These are phyloP conservation scores for Clarias macrocephalus DNA, from an alignment of 2,113 vertebrate genomes.

Conservation along the genomic window DNA sequence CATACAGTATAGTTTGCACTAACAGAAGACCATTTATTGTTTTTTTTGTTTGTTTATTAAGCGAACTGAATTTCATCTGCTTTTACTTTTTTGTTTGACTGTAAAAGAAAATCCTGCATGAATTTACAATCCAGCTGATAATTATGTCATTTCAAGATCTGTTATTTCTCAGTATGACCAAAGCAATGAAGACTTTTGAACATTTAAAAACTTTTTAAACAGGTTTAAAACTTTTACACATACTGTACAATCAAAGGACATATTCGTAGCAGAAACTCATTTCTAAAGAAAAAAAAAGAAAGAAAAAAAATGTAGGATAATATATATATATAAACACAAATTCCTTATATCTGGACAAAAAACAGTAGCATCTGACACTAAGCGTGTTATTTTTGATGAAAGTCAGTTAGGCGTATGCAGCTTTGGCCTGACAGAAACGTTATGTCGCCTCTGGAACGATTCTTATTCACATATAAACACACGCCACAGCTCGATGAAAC, in stretches of 20 bases:
- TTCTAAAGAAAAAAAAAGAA: not conserved
- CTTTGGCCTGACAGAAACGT: constrained; percentile 69
- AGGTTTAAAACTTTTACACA: not conserved
- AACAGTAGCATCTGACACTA: not conserved
- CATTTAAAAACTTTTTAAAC: not conserved
- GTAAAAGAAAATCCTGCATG: not conserved
- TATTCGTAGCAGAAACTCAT: not conserved
- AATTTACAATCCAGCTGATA: not conserved
- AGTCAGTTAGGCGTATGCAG: constrained; percentile 67
- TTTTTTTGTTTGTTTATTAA: not conserved
- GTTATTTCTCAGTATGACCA: not conserved
- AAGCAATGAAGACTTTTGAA: not conserved
- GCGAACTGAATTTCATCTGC: not conserved
- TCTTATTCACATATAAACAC: constrained; percentile 76
- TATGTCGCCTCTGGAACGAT: constrained; percentile 72
- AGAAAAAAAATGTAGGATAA: not conserved
- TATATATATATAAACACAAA: no score
- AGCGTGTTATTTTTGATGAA: not conserved
- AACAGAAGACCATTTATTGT: not conserved
- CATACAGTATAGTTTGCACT: not conserved
- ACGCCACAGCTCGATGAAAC: constrained; percentile 72
- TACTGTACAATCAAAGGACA: not conserved
- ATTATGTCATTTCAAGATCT: not conserved
- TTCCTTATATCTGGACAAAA: not conserved
- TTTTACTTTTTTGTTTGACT: not conserved